Evolutionary conservation across 1,140 invertebrate genomes (phyloP).

Genomic region (Philaenus spumarius): DNA sequence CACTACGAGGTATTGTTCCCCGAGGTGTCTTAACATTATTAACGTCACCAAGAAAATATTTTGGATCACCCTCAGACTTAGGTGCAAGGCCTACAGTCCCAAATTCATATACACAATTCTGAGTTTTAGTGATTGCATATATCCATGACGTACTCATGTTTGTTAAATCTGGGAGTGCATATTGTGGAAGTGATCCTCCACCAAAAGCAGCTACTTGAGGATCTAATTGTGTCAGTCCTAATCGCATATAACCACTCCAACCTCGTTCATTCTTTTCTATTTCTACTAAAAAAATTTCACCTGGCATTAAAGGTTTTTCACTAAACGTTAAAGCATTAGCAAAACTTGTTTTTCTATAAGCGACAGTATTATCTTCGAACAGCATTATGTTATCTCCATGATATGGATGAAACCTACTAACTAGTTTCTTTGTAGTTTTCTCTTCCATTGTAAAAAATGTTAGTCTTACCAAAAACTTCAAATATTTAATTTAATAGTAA

Average conservation of each 20-base stretch:
- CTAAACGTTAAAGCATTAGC: slow-evolving; percentile 90
- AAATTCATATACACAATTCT: slow-evolving; percentile 60
- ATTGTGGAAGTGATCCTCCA: slow-evolving; percentile 63
- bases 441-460: slow-evolving; percentile 13
- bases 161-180: slow-evolving; percentile 84
- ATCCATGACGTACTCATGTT: slow-evolving; percentile 87
- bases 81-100: slow-evolving; percentile 37
- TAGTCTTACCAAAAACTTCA: too few species aligned
- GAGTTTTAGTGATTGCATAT: slow-evolving; percentile 81
- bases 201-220: slow-evolving; percentile 53
- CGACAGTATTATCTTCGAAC: slow-evolving; percentile 81
- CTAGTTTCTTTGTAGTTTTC: slow-evolving; percentile 19
- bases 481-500: too few species aligned
- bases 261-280: slow-evolving; percentile 90
- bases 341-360: slow-evolving; percentile 82
- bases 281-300: slow-evolving; percentile 92
- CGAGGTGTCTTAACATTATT: slow-evolving; percentile 65
- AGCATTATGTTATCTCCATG: slow-evolving; percentile 87
- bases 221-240: slow-evolving; percentile 83
- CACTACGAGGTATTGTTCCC: slow-evolving; percentile 64
- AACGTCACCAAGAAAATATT: slow-evolving; percentile 44
- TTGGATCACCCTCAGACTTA: slow-evolving; percentile 17
- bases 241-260: slow-evolving; percentile 91
- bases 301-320: slow-evolving; percentile 77
- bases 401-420: slow-evolving; percentile 65